Evolutionary conservation across 1,140 invertebrate genomes (phyloP), one percentile per base, ranked within the genome.

Genomic region (Druon quercuslanigerum): DNA sequence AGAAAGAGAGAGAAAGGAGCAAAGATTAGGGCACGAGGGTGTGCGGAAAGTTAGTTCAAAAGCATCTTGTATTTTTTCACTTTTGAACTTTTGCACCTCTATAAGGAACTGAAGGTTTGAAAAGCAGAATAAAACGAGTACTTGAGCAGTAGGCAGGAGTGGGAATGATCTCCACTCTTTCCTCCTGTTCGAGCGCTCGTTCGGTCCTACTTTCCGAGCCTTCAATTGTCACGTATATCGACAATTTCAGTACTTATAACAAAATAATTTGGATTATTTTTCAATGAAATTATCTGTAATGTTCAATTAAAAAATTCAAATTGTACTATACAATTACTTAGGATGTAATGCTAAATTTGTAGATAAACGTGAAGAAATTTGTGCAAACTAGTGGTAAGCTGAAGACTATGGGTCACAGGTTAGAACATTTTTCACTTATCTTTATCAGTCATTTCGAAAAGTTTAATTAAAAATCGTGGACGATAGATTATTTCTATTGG

Each of bases 61-160:
- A 66, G 60, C 40, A 66, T 66, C 57, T 66, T 13, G 57, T 66
- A 66, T 46, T n/a, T n/a, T 66, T 66, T 66, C 60, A 46, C 25
- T 46, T 66, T 66, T 66, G 60, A 66, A 66, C 60, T 14, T 16
- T n/a, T 14, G n/a, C 25, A 14, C 25, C 13, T 66, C 25, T 20
- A n/a, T 25, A 5, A 40, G 33, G 20, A 25, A 2, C 3, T 25
- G 20, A 25, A 25, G 20, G 20, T 2, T 25, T 3, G 20, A 3
- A 25, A 25, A 25, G 1, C 20, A 25, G 20, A 3, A 25, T 1
- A 1, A 3, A 25, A 25, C 20, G 20, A 25, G 20, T 3, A 3
- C 3, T 25, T 3, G 20, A 25, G 20, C 20, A 25, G 20, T 25
- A 25, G 20, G 20, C 20, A 3, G 3, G 20, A 25, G 20, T 25